Evolutionary conservation across 2,113 vertebrate species (phyloP), one percentile per base, ranked within the genome.

Genomic region (Acanthisitta chloris): DNA sequence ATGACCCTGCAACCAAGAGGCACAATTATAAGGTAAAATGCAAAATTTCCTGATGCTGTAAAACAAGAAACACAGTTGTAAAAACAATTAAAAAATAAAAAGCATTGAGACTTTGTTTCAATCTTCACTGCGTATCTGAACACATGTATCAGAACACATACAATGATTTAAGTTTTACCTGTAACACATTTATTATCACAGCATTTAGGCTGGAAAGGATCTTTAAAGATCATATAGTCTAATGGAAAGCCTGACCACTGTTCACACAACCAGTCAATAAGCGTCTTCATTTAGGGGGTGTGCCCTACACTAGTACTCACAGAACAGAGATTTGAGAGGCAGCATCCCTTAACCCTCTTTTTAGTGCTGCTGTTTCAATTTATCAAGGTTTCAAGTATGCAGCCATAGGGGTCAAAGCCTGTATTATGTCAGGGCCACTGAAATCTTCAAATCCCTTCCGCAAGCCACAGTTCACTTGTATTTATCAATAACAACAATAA

Each of bases 401-500:
- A 92, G 57, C 33, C 17, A 57, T 7, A 74, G 5, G 5, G 8
- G 14, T 74, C 55, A 79, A 93, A 94, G 90, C 1, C 4, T 3
- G 8, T 19, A 13, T 36, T 40, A 31, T 20, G 9, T 33, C 67
- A 76, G 33, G 14, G 24, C 11, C 76, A 85, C 12, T 11, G 29
- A 91, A 79, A 80, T 59, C 52, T 59, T 31, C 61, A 20, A 7
- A 45, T 79, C 34, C 11, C 12, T 79, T 88, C 64, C 57, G 43
- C 31, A 36, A 74, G 61, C 33, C 42, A 86, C 17, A 5, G 19
- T 76, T 72, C 31, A 43, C 7, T 52, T 45, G 12, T 57, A 78
- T 76, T 95, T 82, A 57, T 58, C 52, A 82, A 86, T 36, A 92
- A n/a, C n/a, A n/a, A n/a, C n/a, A n/a, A n/a, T n/a, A n/a, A n/a